Evolutionary conservation across 1,140 invertebrate species (phyloP).

Genomic region (Drosophila parabipectinata): DNA sequence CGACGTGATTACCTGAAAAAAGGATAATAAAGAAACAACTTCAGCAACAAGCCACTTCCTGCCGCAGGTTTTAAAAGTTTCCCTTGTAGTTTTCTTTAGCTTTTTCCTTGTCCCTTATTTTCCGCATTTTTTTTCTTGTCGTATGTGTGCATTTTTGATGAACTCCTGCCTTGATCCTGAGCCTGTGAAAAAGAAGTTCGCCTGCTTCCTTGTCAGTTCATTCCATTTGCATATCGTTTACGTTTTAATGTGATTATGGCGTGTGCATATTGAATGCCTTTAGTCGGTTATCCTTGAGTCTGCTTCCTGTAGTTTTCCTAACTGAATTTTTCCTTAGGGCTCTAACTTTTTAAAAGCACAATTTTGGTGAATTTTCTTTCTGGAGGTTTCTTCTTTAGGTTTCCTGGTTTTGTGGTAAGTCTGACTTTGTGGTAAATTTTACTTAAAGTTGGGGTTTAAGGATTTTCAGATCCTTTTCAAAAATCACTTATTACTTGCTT

Average conservation of each 20-base stretch:
- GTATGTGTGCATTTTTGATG: constrained; percentile 74
- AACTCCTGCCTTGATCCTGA: constrained; percentile 34
- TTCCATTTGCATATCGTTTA: constrained; percentile 82
- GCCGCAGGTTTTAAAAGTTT: constrained; percentile 55
- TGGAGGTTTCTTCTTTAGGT: background rate
- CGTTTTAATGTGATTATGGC: constrained; percentile 82
- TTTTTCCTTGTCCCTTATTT: constrained; percentile 43
- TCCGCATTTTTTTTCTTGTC: constrained; percentile 22
- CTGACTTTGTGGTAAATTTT: constrained; percentile 32
- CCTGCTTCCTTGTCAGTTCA: constrained; percentile 72
- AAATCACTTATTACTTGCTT: background rate
- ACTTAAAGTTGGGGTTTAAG: constrained; percentile 1
- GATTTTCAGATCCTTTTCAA: background rate
- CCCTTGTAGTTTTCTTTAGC: constrained; percentile 54
- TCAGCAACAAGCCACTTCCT: constrained; percentile 58
- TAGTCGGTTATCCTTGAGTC: constrained; percentile 34
- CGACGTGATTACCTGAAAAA: constrained; percentile 68
- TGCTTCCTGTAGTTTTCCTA: constrained; percentile 8
- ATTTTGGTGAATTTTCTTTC: constrained; percentile 42
- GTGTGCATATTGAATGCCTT: constrained; percentile 77
- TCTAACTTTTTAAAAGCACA: constrained; percentile 60
- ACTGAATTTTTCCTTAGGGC: constrained; percentile 13
- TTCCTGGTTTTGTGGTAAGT: constrained; percentile 48
- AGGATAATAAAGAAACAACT: constrained; percentile 18
- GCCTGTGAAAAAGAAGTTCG: constrained; percentile 28